Percentiles rank a stretch among this genome's conserved stretches.
phyloP scores from a whole-genome alignment of 2,797 vertebrate species.

The Notamacropus eugenii region DNA sequence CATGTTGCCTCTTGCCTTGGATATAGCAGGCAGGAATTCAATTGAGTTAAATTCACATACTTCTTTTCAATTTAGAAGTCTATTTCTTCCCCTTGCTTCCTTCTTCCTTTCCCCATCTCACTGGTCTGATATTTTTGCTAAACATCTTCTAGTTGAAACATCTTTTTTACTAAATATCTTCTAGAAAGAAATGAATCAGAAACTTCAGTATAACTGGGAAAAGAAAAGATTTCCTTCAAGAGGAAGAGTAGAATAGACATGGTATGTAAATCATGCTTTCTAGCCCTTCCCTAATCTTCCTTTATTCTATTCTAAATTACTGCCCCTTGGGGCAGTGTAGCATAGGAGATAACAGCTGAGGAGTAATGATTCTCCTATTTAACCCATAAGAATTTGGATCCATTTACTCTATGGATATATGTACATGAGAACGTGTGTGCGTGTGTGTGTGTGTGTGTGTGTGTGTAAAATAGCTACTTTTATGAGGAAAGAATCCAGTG shows the following conservation, averaged over 20 bases:
- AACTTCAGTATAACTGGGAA: neutral
- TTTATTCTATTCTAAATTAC: neutral
- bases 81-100: neutral
- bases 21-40: neutral
- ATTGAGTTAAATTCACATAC: neutral
- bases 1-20: neutral
- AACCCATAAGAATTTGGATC: neutral
- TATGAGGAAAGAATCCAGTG: neutral
- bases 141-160: neutral
- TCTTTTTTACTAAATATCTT: neutral
- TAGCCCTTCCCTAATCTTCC: neutral
- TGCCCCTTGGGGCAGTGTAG: neutral
- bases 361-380: neutral
- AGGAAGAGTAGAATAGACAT: neutral
- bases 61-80: neutral
- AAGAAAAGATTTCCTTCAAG: neutral
- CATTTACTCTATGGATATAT: neutral
- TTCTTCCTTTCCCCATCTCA: neutral
- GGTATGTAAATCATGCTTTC: neutral
- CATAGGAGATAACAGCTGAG: neutral
- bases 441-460: neutral
- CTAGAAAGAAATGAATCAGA: neutral
- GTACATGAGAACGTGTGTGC: neutral
- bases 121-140: neutral
- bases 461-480: slow-evolving; percentile 1